Conservation (phyloP, 2,888 invertebrate species). For the Phalera bucephala region DNA sequence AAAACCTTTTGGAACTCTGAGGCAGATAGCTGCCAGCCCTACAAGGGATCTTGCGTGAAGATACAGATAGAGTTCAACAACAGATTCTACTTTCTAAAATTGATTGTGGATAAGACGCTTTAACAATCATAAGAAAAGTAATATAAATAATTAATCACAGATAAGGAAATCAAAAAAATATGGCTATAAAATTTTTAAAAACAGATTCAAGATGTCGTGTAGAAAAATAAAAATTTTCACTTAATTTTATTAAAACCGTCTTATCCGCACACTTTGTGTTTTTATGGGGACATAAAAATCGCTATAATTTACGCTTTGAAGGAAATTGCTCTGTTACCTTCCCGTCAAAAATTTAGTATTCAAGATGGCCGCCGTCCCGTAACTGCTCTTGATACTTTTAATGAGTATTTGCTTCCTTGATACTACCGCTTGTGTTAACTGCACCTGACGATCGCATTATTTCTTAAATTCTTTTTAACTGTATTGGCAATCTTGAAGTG, state of each 20-base stretch:
- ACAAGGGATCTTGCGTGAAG: too few relatives aligned
- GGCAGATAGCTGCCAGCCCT: too few relatives aligned
- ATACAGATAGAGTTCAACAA: too few relatives aligned
- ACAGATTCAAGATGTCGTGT: slow-evolving; percentile 10
- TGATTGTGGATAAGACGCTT: too few relatives aligned
- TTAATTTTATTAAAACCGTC: slow-evolving; percentile 46
- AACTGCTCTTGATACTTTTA: slow-evolving; percentile 44
- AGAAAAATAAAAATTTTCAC: slow-evolving; percentile 40
- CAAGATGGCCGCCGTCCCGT: slow-evolving; percentile 26
- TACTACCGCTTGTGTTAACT: too few relatives aligned
- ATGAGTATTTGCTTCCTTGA: slow-evolving; percentile 22
- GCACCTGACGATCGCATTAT: neutral
- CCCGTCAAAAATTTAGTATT: slow-evolving; percentile 41
- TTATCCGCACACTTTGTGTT: slow-evolving; percentile 41
- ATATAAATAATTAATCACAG: slow-evolving; percentile 1
- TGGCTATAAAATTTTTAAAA: slow-evolving; percentile 4
- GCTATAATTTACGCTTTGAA: slow-evolving; percentile 56
- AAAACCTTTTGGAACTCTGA: too few relatives aligned
- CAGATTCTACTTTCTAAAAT: too few relatives aligned
- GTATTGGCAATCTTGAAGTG: too few relatives aligned
- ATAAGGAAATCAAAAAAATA: slow-evolving; percentile 1
- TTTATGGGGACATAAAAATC: slow-evolving; percentile 57
- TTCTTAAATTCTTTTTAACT: too few relatives aligned
- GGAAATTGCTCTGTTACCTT: slow-evolving; percentile 40
- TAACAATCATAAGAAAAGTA: too few relatives aligned